Percentiles rank a stretch among this genome's conserved stretches.
phyloP scores from a whole-genome alignment of 2,888 invertebrate species.

The Bimastos eiseni region DNA sequence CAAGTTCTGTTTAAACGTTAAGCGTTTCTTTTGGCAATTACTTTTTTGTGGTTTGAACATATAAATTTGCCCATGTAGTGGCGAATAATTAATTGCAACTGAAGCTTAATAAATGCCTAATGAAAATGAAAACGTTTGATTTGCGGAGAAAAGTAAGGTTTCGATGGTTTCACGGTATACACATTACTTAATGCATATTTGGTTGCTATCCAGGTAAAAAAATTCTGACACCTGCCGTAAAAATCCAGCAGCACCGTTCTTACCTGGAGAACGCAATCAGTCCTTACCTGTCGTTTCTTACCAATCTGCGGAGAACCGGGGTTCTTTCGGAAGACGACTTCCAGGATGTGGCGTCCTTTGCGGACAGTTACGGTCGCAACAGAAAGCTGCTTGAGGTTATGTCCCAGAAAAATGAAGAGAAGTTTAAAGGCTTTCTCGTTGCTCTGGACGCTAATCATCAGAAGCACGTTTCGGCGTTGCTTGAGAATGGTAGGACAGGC shows the following conservation, averaged over 20 bases:
- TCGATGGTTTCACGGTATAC: too few species aligned
- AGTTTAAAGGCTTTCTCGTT: background rate
- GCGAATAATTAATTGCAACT: too few species aligned
- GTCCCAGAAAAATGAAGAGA: background rate
- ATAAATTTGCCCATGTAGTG: too few species aligned
- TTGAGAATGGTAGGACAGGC: background rate
- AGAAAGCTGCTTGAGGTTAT: background rate
- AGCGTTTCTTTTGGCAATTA: too few species aligned
- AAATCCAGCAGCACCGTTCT: background rate
- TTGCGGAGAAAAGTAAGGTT: too few species aligned
- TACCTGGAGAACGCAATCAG: slow-evolving; percentile 4
- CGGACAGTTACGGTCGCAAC: background rate
- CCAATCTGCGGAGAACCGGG: background rate
- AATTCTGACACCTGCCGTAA: background rate
- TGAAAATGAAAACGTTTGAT: too few species aligned
- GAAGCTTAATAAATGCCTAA: too few species aligned
- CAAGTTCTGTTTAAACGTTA: too few species aligned
- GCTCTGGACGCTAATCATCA: background rate
- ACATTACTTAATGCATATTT: too few species aligned
- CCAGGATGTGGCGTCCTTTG: background rate
- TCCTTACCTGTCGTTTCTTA: background rate
- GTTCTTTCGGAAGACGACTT: background rate
- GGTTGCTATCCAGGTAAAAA: background rate
- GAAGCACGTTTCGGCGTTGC: background rate
- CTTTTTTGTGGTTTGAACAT: too few species aligned